These are phyloP conservation scores for Melanaphis sacchari DNA, from an alignment of 1,140 invertebrate species.

Conservation along the genomic window DNA sequence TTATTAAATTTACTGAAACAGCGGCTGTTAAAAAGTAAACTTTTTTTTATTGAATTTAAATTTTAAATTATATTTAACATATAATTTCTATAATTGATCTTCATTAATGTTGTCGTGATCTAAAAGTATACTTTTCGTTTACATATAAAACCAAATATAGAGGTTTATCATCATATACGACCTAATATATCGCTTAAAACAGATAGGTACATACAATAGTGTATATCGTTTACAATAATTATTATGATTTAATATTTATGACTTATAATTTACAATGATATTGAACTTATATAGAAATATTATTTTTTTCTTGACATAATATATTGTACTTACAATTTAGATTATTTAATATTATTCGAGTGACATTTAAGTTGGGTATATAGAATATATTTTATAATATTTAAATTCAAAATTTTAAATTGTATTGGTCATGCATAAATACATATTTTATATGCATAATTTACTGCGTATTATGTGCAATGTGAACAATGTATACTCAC, in stretches of 20 bases:
- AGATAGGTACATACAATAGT: too few relatives aligned
- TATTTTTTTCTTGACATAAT: background rate
- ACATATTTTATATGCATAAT: background rate
- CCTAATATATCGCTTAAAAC: too few relatives aligned
- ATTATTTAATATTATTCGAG: background rate
- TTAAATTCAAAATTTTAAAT: background rate
- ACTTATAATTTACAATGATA: background rate
- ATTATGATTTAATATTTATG: background rate
- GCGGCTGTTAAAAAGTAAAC: background rate
- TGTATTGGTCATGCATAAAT: background rate
- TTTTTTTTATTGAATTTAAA: background rate
- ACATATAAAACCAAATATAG: background rate
- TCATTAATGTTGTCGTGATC: background rate
- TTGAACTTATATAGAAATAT: background rate
- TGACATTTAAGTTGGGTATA: background rate
- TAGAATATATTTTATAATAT: background rate
- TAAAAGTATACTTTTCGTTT: background rate
- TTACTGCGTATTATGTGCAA: background rate
- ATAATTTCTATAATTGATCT: background rate
- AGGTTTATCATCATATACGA: background rate
- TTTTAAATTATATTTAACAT: conserved; percentile 3
- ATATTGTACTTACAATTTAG: background rate
- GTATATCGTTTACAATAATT: background rate
- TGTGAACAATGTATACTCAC: background rate
- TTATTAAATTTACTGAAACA: background rate